Conservation (phyloP, 2,113 vertebrate genomes). For the Archocentrus centrarchus region DNA sequence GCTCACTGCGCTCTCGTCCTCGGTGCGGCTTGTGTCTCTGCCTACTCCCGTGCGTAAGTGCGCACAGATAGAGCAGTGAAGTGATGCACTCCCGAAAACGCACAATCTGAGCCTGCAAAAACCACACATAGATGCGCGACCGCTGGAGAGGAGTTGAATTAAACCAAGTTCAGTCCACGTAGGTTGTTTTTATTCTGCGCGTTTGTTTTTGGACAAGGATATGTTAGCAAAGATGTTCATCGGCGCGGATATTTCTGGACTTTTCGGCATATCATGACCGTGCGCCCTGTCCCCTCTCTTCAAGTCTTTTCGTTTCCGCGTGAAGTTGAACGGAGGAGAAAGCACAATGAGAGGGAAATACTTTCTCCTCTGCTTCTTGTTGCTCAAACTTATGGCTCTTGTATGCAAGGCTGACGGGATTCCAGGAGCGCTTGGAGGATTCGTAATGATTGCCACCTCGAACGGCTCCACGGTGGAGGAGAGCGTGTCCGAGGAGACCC, state of each 20-base stretch:
- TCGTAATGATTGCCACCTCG: conserved; percentile 91
- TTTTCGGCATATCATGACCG: conserved; percentile 70
- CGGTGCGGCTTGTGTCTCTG: conserved; percentile 66
- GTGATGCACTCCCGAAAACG: conserved; percentile 50
- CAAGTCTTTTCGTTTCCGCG: conserved; percentile 60
- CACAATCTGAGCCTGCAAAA: conserved; percentile 36
- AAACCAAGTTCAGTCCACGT: neutral
- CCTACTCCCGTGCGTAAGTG: conserved; percentile 74
- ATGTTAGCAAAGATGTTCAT: conserved; percentile 64
- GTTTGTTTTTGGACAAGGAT: conserved; percentile 40
- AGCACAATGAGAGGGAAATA: conserved; percentile 85
- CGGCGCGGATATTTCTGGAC: conserved; percentile 72
- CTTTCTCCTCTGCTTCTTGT: conserved; percentile 91
- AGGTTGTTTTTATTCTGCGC: neutral
- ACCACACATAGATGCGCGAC: conserved; percentile 35
- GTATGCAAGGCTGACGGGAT: conserved; percentile 94
- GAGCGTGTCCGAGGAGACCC: conserved; percentile 86
- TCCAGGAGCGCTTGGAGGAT: conserved; percentile 89
- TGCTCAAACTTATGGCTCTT: conserved; percentile 91
- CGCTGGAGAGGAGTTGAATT: conserved; percentile 15
- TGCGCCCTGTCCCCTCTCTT: conserved; percentile 52
- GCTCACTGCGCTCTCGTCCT: conserved; percentile 76
- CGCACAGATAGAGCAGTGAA: conserved; percentile 69
- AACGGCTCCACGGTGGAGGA: conserved; percentile 91
- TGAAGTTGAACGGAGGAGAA: conserved; percentile 69